A percentile compares a stretch with the other conserved stretches of the same genome.
Evolutionary conservation across 2,113 vertebrate genomes (phyloP).

Genomic region (Hiodon alosoides): DNA sequence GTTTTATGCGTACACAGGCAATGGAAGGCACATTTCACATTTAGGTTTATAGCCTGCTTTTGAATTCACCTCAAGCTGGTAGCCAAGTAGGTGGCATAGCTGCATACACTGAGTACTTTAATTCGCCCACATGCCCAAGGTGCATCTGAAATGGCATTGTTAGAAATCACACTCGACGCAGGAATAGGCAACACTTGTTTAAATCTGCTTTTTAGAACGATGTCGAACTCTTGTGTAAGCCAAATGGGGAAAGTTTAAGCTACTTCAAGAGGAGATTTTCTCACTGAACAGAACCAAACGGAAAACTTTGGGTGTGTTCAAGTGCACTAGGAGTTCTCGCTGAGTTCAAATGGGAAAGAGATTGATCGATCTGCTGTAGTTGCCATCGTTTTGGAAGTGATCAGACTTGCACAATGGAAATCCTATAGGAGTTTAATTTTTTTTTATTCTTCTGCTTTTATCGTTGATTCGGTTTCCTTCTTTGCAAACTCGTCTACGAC

Average conservation of each 20-base stretch:
- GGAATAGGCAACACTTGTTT: neutral
- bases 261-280: neutral
- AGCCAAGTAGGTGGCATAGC: slow-evolving; percentile 21
- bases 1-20: slow-evolving; percentile 8
- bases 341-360: slow-evolving; percentile 39
- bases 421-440: slow-evolving; percentile 14
- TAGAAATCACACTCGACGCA: neutral
- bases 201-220: neutral
- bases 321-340: slow-evolving; percentile 35
- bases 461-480: slow-evolving; percentile 4
- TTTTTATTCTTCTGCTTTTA: too few species aligned
- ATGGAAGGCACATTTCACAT: neutral
- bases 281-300: neutral
- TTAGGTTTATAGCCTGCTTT: slow-evolving; percentile 30
- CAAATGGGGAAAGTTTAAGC: neutral
- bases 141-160: neutral
- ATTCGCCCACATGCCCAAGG: neutral
- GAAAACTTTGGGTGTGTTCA: slow-evolving; percentile 21
- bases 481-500: neutral
- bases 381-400: slow-evolving; percentile 37
- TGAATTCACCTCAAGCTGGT: slow-evolving; percentile 23
- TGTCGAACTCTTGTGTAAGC: neutral
- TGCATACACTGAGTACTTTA: neutral
- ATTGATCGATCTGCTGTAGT: slow-evolving; percentile 36
- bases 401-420: slow-evolving; percentile 49